phyloP scores from a whole-genome alignment of 2,888 invertebrate genomes.

The Oeneis ivallda region DNA sequence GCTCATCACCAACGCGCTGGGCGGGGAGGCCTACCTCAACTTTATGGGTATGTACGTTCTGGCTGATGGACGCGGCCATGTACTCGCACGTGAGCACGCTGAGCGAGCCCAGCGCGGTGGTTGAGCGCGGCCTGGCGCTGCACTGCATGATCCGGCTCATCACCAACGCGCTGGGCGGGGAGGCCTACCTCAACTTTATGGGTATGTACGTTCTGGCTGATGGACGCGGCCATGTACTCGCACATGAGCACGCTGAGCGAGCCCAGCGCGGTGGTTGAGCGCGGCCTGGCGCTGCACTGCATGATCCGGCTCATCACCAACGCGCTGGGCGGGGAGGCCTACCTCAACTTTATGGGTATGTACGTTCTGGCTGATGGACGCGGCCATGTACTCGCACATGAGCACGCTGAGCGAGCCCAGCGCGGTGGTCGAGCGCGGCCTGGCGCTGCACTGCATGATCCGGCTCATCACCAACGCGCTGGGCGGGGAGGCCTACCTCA shows the following conservation, averaged over 20 bases:
- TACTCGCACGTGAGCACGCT: slow-evolving; percentile 95
- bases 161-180: slow-evolving; percentile 96
- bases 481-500: slow-evolving; percentile 99
- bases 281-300: slow-evolving; percentile 98
- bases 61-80: slow-evolving; percentile 99
- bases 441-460: slow-evolving; percentile 98
- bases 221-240: slow-evolving; percentile 99
- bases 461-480: slow-evolving; percentile 95
- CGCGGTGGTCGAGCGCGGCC: slow-evolving; percentile 92
- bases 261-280: slow-evolving; percentile 88
- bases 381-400: slow-evolving; percentile 99
- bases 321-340: slow-evolving; percentile 97
- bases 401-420: slow-evolving; percentile 86
- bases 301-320: slow-evolving; percentile 97
- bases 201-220: slow-evolving; percentile 87
- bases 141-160: slow-evolving; percentile 98
- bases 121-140: slow-evolving; percentile 96
- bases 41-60: slow-evolving; percentile 93
- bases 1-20: slow-evolving; percentile 94
- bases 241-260: slow-evolving; percentile 93
- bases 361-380: slow-evolving; percentile 96
- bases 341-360: slow-evolving; percentile 98
- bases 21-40: slow-evolving; percentile 99
- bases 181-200: slow-evolving; percentile 99
- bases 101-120: slow-evolving; percentile 85